A percentile compares a stretch with the other conserved stretches of the same genome.
phyloP scores from a whole-genome alignment of 2,797 vertebrate species.

The Hyperoplus immaculatus region DNA sequence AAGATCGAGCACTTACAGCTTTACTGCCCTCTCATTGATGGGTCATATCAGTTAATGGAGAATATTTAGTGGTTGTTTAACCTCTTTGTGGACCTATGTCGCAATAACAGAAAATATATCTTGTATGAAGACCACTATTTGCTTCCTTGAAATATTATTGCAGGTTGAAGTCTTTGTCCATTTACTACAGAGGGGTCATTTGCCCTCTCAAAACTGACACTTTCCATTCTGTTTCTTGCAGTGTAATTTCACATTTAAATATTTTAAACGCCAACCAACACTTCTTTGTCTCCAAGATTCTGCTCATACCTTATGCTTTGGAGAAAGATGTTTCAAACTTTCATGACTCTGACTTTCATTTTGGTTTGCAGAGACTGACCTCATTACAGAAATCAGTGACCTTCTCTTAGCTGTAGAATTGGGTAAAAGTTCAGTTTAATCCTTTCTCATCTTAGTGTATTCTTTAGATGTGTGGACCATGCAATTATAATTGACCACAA shows the following conservation, averaged over 20 bases:
- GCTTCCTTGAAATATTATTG: neutral
- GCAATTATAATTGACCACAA: conserved; percentile 37
- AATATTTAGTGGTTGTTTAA: conserved; percentile 37
- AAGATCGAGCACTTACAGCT: conserved; percentile 44
- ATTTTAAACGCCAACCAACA: conserved; percentile 2
- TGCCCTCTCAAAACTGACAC: neutral
- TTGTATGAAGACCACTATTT: neutral
- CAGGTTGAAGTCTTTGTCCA: neutral
- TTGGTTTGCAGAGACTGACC: conserved; percentile 16
- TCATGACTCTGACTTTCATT: conserved; percentile 18
- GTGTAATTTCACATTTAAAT: neutral
- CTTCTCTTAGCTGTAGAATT: conserved; percentile 20
- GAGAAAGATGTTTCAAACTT: conserved; percentile 8
- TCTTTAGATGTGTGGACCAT: conserved; percentile 21
- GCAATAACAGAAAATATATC: conserved; percentile 25
- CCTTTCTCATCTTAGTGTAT: conserved; percentile 5
- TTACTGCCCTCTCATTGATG: conserved; percentile 24
- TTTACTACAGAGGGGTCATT: neutral
- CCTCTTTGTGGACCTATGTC: conserved; percentile 16
- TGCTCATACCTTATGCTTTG: conserved; percentile 12
- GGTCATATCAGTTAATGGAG: conserved; percentile 28
- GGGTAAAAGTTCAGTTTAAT: conserved; percentile 40
- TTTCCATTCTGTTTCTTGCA: conserved; percentile 11
- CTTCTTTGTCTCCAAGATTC: neutral
- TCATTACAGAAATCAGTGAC: conserved; percentile 36